Conservation (phyloP, 2,888 invertebrate genomes). For the Elegia similella region DNA sequence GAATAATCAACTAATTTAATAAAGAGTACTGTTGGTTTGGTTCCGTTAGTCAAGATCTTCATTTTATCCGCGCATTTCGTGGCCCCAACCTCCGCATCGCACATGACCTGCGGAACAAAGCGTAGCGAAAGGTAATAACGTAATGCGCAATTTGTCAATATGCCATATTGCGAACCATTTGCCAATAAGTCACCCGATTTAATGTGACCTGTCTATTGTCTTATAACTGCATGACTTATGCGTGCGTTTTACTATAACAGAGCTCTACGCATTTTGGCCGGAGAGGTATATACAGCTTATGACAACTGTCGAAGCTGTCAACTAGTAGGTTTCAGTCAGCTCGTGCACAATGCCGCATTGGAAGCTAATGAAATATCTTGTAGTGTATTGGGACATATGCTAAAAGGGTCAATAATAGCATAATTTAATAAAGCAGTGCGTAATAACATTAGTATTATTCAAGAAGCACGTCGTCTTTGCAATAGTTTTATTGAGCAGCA, state of each 20-base stretch:
- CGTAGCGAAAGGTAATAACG: conserved; percentile 32
- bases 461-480: neutral
- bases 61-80: neutral
- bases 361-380: conserved; percentile 2
- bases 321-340: conserved; percentile 1
- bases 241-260: neutral
- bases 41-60: too few species aligned
- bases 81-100: conserved; percentile 3
- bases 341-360: conserved; percentile 1
- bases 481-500: neutral
- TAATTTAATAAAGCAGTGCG: neutral
- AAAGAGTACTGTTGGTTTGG: too few species aligned
- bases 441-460: neutral
- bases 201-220: conserved; percentile 16
- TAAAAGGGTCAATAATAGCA: neutral
- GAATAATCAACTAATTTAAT: too few species aligned
- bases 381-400: neutral
- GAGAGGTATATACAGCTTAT: neutral
- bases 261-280: conserved; percentile 1
- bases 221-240: neutral
- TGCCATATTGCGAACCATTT: conserved; percentile 28
- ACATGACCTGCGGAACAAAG: conserved; percentile 16
- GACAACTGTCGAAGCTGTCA: conserved; percentile 11
- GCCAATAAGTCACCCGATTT: conserved; percentile 16
- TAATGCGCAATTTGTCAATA: conserved; percentile 40